Percentiles rank a stretch among this genome's conserved stretches.
Conservation (phyloP, 1,140 invertebrate genomes). For the Drosophila mojavensis region DNA sequence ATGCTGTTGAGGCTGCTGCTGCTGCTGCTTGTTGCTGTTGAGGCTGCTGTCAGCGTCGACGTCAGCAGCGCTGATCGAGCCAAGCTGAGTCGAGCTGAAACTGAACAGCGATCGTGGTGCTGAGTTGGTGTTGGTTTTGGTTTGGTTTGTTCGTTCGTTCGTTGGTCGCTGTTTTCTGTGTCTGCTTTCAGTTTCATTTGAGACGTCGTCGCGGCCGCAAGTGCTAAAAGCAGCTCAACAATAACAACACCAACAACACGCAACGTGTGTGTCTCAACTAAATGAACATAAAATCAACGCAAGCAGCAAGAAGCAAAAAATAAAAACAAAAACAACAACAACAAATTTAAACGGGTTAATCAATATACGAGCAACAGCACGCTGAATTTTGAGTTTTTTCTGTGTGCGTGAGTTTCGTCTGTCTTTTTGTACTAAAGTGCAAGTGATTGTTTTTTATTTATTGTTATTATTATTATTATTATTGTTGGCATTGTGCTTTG, state of each 20-base stretch:
- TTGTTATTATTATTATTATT: slow-evolving; percentile 25
- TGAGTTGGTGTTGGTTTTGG: slow-evolving; percentile 33
- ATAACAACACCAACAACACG: slow-evolving; percentile 34
- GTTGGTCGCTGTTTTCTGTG: slow-evolving; percentile 57
- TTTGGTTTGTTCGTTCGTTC: slow-evolving; percentile 32
- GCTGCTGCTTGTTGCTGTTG: slow-evolving; percentile 7
- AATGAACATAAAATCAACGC: slow-evolving; percentile 55
- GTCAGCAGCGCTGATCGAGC: slow-evolving; percentile 26
- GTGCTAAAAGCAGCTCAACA: slow-evolving; percentile 50
- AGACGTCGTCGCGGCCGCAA: slow-evolving; percentile 75
- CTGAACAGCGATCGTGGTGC: slow-evolving; percentile 2
- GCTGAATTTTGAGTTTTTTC: slow-evolving; percentile 22
- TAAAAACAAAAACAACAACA: slow-evolving; percentile 9
- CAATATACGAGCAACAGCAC: slow-evolving; percentile 31
- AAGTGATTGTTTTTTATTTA: slow-evolving; percentile 31
- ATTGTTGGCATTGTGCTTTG: slow-evolving; percentile 51
- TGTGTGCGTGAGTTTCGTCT: not conserved
- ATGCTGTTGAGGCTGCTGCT: slow-evolving; percentile 15
- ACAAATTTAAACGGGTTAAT: slow-evolving; percentile 53
- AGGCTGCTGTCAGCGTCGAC: slow-evolving; percentile 16
- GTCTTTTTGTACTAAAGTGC: slow-evolving; percentile 41
- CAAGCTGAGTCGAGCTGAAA: slow-evolving; percentile 25
- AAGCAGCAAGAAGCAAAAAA: slow-evolving; percentile 20
- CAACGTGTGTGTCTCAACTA: slow-evolving; percentile 44
- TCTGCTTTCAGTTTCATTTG: slow-evolving; percentile 82